phyloP scores from a whole-genome alignment of 2,888 invertebrate species.

The Agapostemon virescens region DNA sequence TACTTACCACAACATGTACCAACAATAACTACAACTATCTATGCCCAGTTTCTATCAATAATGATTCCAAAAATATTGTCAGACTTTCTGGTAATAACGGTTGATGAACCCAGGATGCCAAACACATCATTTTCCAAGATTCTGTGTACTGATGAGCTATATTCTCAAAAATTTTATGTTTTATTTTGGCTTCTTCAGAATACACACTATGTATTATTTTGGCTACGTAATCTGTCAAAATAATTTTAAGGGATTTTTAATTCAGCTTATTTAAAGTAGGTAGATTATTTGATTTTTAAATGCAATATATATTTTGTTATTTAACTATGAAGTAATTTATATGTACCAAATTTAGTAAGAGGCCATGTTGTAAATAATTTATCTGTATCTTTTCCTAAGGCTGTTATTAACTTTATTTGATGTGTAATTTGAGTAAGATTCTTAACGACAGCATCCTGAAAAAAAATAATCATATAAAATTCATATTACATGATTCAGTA shows the following conservation, averaged over 20 bases:
- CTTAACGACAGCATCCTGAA: conserved; percentile 70
- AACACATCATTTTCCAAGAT: conserved; percentile 78
- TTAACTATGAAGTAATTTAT: conserved; percentile 1
- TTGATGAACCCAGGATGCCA: conserved; percentile 80
- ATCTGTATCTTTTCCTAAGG: conserved; percentile 63
- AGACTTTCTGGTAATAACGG: conserved; percentile 74
- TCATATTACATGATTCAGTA: not conserved
- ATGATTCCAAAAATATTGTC: conserved; percentile 68
- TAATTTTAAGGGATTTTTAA: conserved; percentile 13
- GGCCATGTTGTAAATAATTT: conserved; percentile 76
- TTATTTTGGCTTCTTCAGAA: conserved; percentile 76
- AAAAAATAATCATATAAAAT: conserved; percentile 1
- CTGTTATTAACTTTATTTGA: conserved; percentile 68
- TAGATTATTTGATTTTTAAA: not conserved
- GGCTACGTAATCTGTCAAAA: conserved; percentile 62
- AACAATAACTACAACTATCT: conserved; percentile 62
- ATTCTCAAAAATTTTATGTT: conserved; percentile 77
- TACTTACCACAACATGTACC: conserved; percentile 45
- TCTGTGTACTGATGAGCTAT: conserved; percentile 78
- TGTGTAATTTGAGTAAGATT: conserved; percentile 65
- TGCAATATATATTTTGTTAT: conserved; percentile 10
- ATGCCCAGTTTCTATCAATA: conserved; percentile 75
- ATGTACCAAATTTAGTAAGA: conserved; percentile 71
- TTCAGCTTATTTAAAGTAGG: not conserved
- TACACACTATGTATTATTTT: conserved; percentile 73